Evolutionary conservation across 2,888 invertebrate genomes (phyloP), one percentile per base, ranked within the genome.

Genomic region (Dichetophora obliterata): DNA sequence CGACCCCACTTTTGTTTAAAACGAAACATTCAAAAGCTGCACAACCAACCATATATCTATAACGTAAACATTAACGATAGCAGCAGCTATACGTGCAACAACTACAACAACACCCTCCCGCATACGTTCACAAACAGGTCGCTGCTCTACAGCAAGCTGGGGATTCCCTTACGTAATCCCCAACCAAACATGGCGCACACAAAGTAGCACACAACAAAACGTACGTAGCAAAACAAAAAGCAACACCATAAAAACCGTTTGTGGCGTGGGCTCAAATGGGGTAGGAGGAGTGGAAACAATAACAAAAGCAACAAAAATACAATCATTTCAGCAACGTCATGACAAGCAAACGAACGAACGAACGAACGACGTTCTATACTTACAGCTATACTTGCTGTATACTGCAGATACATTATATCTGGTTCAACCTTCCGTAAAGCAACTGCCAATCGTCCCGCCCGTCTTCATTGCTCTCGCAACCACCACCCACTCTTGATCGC

Each of bases 161-260:
- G 86, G 86, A 86, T 86, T 86, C 86, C 86, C 86, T 86, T 86
- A 86, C 86, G 86, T 86, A 86, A 86, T 85, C 82, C 83, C 82
- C 83, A 82, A 83, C 82, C 84, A 80, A 82, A 78, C 82, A 82
- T 82, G 82, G 80, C 82, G 82, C 82, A 83, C 31, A 77, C 81
- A 82, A 81, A 79, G 82, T 31, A 52, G 27, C 50, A 70, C 50
- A 70, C 68, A 77, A 63, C 74, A 57, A 81, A 83, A 37, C 34
- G 52, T 16, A 43, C 65, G 50, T 11, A 77, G 19, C 50, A 54
- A 75, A 75, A 70, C 43, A 65, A 50, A 31, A 11, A 70, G 59
- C 43, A 57, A 61, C 50, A 52, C 52, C 31, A 65, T n/a, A 31
- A 70, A 54, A 34, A 37, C 57, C 14, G 14, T 57, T 59, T 65